phyloP scores from a whole-genome alignment of 2,113 vertebrate species.

The Lates calcarifer region DNA sequence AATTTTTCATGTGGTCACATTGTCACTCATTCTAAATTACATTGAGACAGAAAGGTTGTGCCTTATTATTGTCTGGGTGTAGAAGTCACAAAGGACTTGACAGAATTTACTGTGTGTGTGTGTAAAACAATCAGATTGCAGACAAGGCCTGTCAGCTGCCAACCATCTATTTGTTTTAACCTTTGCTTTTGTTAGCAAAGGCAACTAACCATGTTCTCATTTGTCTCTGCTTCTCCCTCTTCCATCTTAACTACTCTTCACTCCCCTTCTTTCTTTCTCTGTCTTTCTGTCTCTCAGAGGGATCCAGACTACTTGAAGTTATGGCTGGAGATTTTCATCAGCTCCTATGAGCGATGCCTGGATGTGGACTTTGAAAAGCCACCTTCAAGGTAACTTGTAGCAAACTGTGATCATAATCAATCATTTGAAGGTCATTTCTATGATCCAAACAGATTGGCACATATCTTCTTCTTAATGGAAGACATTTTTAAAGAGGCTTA shows the following conservation, averaged over 20 bases:
- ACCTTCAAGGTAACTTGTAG: conserved; percentile 89
- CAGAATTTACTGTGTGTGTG: too few species aligned
- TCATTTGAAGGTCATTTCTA: background rate
- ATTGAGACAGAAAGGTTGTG: background rate
- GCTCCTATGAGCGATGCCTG: conserved; percentile 94
- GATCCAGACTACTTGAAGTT: conserved; percentile 97
- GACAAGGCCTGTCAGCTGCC: background rate
- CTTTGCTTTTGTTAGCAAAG: conserved; percentile 24
- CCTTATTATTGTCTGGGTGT: conserved; percentile 16
- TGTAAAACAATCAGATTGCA: conserved; percentile 7
- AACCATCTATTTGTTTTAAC: conserved; percentile 14
- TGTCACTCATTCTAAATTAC: background rate
- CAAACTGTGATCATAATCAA: background rate
- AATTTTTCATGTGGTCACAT: background rate
- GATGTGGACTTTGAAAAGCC: conserved; percentile 98
- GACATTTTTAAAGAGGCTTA: too few species aligned
- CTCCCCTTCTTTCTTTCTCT: background rate
- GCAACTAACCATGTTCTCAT: conserved; percentile 16
- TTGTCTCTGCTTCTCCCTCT: background rate
- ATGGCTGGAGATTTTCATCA: conserved; percentile 97
- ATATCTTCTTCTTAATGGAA: too few species aligned
- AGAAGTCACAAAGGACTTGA: background rate
- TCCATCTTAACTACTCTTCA: background rate
- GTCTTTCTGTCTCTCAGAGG: conserved; percentile 84
- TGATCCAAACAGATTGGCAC: background rate